phyloP scores from a whole-genome alignment of 1,140 invertebrate species.

The Orius insidiosus region DNA sequence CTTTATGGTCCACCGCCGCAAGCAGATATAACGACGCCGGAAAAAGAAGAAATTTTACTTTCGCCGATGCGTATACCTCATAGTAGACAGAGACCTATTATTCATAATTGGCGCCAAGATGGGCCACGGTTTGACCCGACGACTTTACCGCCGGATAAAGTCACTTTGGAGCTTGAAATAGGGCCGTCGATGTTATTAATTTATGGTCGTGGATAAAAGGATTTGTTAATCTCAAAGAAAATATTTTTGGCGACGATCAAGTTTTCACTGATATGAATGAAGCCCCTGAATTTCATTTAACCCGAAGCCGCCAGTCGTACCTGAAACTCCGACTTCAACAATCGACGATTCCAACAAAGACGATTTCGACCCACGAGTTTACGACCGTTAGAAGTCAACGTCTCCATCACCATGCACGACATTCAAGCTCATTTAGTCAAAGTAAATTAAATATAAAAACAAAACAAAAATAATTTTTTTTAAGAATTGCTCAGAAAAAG shows the following conservation, averaged over 20 bases:
- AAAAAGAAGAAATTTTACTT: constrained; percentile 80
- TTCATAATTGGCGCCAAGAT: constrained; percentile 34
- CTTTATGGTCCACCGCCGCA: constrained; percentile 68
- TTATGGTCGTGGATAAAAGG: constrained; percentile 74
- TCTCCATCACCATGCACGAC: constrained; percentile 88
- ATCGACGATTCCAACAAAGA: constrained; percentile 33
- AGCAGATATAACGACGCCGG: constrained; percentile 80
- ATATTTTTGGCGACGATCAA: constrained; percentile 91
- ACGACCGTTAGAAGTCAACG: constrained; percentile 78
- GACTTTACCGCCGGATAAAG: constrained; percentile 63
- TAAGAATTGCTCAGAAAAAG: constrained; percentile 63
- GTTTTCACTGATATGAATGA: constrained; percentile 71
- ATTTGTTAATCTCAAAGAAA: constrained; percentile 83
- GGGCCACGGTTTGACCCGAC: constrained; percentile 70
- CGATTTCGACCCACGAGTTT: constrained; percentile 67
- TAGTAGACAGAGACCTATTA: constrained; percentile 47
- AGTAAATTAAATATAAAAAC: too few species aligned
- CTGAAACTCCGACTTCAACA: constrained; percentile 32
- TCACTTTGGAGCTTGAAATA: constrained; percentile 81
- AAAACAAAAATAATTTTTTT: too few species aligned
- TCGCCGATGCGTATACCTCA: constrained; percentile 79
- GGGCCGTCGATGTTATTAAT: constrained; percentile 76
- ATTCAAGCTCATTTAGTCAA: constrained; percentile 85
- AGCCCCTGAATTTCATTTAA: constrained; percentile 16
- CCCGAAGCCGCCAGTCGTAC: constrained; percentile 22